Conservation (phyloP, 2,113 vertebrate species). For the Corythaixoides concolor region DNA sequence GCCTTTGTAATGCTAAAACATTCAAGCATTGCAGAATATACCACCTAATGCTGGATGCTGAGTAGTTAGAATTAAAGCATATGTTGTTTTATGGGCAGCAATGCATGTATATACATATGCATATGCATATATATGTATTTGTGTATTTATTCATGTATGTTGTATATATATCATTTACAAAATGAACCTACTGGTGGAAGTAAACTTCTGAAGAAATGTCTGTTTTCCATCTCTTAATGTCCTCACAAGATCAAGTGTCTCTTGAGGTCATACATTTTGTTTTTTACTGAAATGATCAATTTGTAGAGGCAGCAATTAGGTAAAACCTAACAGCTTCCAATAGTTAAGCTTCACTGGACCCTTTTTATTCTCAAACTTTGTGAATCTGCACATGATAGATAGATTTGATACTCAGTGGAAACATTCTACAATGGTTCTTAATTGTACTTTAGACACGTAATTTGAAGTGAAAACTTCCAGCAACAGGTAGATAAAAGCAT, state of each 20-base stretch:
- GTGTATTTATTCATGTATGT: not conserved
- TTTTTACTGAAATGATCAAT: not conserved
- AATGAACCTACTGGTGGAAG: not conserved
- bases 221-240: not conserved
- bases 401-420: not conserved
- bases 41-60: not conserved
- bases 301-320: not conserved
- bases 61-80: not conserved
- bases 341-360: not conserved
- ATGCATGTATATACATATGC: not conserved
- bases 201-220: not conserved
- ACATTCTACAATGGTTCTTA: not conserved
- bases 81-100: not conserved
- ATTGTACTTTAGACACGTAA: not conserved
- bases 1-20: not conserved
- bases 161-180: not conserved
- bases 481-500: not conserved
- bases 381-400: fast-evolving
- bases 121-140: not conserved
- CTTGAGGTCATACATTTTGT: not conserved
- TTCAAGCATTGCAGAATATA: not conserved
- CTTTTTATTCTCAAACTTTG: not conserved
- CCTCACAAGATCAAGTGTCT: not conserved
- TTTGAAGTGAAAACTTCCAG: not conserved
- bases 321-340: not conserved